Evolutionary conservation across 2,888 invertebrate species (phyloP), one percentile per base, ranked within the genome.

Genomic region (Acrobasis consociella): DNA sequence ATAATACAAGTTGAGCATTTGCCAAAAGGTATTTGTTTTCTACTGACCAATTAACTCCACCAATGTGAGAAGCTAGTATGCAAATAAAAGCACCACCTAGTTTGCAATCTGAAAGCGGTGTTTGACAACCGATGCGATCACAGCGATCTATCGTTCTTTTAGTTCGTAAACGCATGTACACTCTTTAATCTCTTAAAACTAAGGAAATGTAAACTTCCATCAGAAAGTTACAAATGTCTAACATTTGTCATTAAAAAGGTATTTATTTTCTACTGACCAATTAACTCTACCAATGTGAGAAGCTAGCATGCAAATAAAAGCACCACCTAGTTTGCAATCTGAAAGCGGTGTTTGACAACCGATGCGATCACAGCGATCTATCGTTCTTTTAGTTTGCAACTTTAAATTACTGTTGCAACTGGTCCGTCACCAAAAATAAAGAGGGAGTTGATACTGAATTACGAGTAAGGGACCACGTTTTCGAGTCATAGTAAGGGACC

Each of bases 381-480:
- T 72, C 66, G 64, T 71, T 68, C 63, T 70, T 73, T 77, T 74
- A 78, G 79, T 81, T 82, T 83, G 67, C 80, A 87, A 87, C 82
- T 88, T 85, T 85, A 87, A 86, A 88, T 88, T 86, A 86, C 85
- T 82, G 78, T 74, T 76, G 78, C 79, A 78, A 83, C 82, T 78
- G 72, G 46, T n/a, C n/a, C 46, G n/a, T n/a, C n/a, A 13, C 11
- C n/a, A 5, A 46, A 46, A 46, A 46, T 46, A 46, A 46, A 13
- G 46, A 10, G 10, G 7, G 46, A 46, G 10, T 46, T 5, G 13
- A 13, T 10, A 67, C 67, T 66, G 69, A 70, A 65, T 65, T 31
- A 3, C 22, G 2, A 3, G 22, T 22, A n/a, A n/a, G n/a, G n/a
- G n/a, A n/a, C n/a, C n/a, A n/a, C n/a, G n/a, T n/a, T n/a, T n/a